A percentile compares a stretch with the other conserved stretches of the same genome.
These are phyloP conservation scores for Lepeophtheirus nordmannii DNA, from an alignment of 2,888 invertebrate species.

Conservation along the genomic window DNA sequence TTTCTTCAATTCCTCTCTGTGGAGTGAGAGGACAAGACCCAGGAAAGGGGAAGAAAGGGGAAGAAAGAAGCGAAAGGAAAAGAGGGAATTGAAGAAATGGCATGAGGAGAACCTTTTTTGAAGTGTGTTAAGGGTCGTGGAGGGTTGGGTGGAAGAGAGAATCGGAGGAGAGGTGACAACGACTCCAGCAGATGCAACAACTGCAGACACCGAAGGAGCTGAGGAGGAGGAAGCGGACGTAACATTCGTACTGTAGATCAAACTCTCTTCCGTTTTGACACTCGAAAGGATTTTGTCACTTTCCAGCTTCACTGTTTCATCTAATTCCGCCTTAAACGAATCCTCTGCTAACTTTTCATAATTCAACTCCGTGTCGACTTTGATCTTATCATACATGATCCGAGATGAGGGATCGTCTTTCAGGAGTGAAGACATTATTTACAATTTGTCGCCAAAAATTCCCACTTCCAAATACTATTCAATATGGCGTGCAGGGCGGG, in stretches of 20 bases:
- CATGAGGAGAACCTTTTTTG: too few relatives aligned
- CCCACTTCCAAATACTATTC: constrained; percentile 4
- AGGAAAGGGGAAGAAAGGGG: too few relatives aligned
- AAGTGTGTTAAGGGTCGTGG: too few relatives aligned
- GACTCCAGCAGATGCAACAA: background rate
- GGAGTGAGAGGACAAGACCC: too few relatives aligned
- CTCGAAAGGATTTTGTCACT: constrained; percentile 1
- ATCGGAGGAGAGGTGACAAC: too few relatives aligned
- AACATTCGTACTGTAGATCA: background rate
- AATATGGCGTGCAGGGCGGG: constrained; percentile 5
- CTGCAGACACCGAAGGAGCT: background rate
- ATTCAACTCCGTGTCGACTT: background rate
- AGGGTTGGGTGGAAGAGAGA: too few relatives aligned
- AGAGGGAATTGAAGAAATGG: too few relatives aligned
- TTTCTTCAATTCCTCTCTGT: too few relatives aligned
- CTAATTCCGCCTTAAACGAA: background rate
- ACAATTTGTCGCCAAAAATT: too few relatives aligned
- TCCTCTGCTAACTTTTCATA: background rate
- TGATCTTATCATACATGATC: background rate
- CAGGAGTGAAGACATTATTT: background rate
- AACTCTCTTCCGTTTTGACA: background rate
- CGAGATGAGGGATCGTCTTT: constrained; percentile 2
- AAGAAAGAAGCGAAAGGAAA: too few relatives aligned
- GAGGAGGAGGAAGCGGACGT: background rate
- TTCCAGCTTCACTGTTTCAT: background rate